A percentile compares a stretch with the other conserved stretches of the same genome.
phyloP scores from a whole-genome alignment of 2,797 vertebrate species.

The Coilia nasus region DNA sequence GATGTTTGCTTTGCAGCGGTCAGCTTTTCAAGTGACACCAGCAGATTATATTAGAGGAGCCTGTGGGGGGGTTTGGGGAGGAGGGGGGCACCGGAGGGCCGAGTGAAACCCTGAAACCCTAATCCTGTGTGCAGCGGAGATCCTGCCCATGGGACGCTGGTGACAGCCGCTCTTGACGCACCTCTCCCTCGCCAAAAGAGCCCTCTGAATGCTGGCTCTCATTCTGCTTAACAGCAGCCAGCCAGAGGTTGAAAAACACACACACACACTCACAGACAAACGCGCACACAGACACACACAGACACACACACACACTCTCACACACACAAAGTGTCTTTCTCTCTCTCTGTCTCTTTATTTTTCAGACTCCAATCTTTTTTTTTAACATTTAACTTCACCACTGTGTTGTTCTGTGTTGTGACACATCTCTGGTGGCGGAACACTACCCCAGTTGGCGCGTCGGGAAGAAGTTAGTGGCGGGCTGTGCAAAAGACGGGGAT shows the following conservation, averaged over 20 bases:
- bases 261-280: too few relatives aligned
- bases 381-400: not conserved
- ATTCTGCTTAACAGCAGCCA: constrained; percentile 35
- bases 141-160: constrained; percentile 4
- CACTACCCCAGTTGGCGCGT: not conserved
- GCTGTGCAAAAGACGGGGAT: not conserved
- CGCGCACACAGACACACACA: too few relatives aligned
- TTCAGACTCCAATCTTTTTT: too few relatives aligned
- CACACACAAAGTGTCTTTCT: too few relatives aligned
- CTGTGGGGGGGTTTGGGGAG: constrained; percentile 12
- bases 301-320: too few relatives aligned
- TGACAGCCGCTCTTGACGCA: constrained; percentile 18
- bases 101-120: constrained; percentile 32
- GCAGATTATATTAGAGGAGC: constrained; percentile 35
- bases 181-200: not conserved
- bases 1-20: constrained; percentile 28
- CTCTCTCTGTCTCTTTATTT: too few relatives aligned
- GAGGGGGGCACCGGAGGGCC: not conserved
- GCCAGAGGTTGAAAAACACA: not conserved
- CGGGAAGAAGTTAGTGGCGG: not conserved
- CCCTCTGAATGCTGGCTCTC: constrained; percentile 30
- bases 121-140: constrained; percentile 29
- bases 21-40: constrained; percentile 35
- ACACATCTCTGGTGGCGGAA: not conserved
- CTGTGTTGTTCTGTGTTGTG: not conserved